These are phyloP conservation scores for Cathartes aura DNA, from an alignment of 2,113 vertebrate species.

Conservation along the genomic window DNA sequence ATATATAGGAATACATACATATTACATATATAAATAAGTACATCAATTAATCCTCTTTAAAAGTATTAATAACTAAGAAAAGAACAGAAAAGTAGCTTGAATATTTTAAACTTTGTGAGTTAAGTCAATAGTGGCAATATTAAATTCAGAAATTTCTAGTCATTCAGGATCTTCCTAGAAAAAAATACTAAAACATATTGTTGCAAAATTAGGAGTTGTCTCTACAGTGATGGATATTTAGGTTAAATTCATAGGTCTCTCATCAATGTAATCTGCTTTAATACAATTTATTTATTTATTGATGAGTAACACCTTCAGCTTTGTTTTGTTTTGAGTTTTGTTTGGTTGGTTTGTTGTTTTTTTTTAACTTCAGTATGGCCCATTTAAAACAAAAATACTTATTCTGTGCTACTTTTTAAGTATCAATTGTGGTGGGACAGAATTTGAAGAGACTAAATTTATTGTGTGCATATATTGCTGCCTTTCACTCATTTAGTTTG, in stretches of 20 bases:
- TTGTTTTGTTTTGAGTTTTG: neutral
- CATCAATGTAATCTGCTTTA: neutral
- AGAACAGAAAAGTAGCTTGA: neutral
- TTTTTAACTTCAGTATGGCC: neutral
- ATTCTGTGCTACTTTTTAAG: neutral
- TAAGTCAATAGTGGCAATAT: neutral
- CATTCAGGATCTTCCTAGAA: neutral
- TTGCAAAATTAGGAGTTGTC: neutral
- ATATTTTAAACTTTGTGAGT: neutral
- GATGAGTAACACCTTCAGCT: neutral
- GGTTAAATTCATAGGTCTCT: neutral
- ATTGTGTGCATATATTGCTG: neutral
- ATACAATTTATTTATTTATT: neutral
- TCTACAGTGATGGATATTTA: neutral
- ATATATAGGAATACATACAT: neutral
- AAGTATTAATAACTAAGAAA: neutral
- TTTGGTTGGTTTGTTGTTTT: too few relatives aligned
- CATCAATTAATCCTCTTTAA: neutral
- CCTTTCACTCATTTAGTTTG: neutral
- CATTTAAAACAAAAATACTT: neutral
- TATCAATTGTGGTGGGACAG: neutral
- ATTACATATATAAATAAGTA: neutral
- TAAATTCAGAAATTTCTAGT: neutral
- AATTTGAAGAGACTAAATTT: neutral
- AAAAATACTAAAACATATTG: neutral